phyloP scores from a whole-genome alignment of 2,113 vertebrate genomes.

The Tringa solitaria region DNA sequence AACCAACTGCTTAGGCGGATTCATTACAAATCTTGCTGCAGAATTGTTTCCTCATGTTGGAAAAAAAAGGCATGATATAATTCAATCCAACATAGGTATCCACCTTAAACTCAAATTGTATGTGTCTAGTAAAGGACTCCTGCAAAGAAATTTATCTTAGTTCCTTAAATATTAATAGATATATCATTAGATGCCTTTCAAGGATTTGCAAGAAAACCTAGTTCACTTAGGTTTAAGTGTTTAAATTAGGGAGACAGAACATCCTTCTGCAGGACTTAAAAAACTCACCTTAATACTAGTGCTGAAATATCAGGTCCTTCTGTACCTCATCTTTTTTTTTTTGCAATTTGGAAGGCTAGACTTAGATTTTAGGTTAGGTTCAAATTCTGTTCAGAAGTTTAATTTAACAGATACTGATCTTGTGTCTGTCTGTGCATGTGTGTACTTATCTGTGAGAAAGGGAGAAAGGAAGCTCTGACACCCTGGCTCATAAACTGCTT shows the following conservation, averaged over 20 bases:
- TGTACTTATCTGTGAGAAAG: not conserved
- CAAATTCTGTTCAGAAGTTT: not conserved
- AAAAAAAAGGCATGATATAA: not conserved
- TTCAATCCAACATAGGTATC: not conserved
- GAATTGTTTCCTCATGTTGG: not conserved
- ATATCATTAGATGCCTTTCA: not conserved
- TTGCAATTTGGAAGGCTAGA: not conserved
- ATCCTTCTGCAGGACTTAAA: not conserved
- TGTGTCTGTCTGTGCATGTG: rapidly evolving
- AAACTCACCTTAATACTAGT: not conserved
- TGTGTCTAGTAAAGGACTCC: not conserved
- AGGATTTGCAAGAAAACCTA: not conserved
- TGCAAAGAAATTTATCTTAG: not conserved
- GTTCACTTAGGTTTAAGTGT: not conserved
- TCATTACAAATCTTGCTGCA: not conserved
- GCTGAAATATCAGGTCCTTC: not conserved
- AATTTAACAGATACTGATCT: not conserved
- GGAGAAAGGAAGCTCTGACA: not conserved
- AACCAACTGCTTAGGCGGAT: not conserved
- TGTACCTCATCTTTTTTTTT: not conserved
- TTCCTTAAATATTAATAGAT: not conserved
- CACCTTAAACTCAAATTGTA: not conserved
- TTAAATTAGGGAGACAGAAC: not conserved
- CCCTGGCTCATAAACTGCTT: not conserved
- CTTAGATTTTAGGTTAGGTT: not conserved